Conservation (phyloP, 2,888 invertebrate genomes). For the Lottia gigantea region DNA sequence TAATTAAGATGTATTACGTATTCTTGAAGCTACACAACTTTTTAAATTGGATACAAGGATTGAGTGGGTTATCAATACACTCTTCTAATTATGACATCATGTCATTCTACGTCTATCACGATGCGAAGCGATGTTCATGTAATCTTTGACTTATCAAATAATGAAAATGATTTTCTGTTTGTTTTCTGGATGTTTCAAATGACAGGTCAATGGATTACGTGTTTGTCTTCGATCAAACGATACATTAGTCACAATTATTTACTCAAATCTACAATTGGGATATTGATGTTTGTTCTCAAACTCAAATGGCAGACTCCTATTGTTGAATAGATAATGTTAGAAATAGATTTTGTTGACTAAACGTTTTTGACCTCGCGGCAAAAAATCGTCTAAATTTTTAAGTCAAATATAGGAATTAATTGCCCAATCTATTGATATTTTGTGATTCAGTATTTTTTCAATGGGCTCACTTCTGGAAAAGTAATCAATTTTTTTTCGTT, state of each 20-base stretch:
- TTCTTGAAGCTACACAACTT: no score
- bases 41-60: no score
- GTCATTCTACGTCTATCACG: not conserved
- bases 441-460: no score
- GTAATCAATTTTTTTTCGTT: no score
- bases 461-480: no score
- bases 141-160: slow-evolving; percentile 11
- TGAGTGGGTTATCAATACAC: no score
- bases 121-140: not conserved
- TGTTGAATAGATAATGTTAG: not conserved
- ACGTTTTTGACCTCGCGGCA: no score
- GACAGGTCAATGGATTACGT: not conserved
- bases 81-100: no score
- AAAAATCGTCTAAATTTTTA: no score
- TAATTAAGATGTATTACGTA: no score
- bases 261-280: slow-evolving; percentile 8
- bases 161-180: not conserved
- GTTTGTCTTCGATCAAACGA: not conserved
- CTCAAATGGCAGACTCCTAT: not conserved
- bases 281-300: slow-evolving; percentile 1
- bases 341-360: not conserved
- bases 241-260: slow-evolving; percentile 3
- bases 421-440: no score
- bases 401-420: no score
- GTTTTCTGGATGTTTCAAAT: not conserved